These are phyloP conservation scores for Oreochromis mossambicus DNA, from an alignment of 2,797 vertebrate genomes.

Conservation along the genomic window DNA sequence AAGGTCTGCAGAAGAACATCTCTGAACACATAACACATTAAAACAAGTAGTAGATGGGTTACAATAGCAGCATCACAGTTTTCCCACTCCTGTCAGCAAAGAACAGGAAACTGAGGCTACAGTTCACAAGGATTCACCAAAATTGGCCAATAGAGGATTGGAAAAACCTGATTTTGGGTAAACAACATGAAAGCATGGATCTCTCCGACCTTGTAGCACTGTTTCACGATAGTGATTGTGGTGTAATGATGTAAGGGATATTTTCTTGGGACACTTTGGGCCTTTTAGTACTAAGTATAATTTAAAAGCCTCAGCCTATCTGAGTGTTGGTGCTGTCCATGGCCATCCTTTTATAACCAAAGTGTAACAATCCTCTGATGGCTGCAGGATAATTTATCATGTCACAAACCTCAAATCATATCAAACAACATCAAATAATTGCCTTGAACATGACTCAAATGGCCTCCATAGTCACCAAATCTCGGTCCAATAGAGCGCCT, in stretches of 20 bases:
- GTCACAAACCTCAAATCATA: not conserved
- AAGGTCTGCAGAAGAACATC: not conserved
- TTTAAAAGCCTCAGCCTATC: not conserved
- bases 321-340: not conserved
- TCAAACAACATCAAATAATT: not conserved
- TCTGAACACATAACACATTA: not conserved
- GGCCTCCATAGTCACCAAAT: not conserved
- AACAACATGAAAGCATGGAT: not conserved
- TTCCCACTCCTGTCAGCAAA: not conserved
- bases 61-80: not conserved
- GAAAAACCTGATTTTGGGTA: not conserved
- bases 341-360: not conserved
- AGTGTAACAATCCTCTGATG: not conserved
- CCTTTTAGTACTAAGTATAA: not conserved
- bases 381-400: not conserved
- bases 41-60: not conserved
- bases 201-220: not conserved
- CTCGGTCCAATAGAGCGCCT: not conserved
- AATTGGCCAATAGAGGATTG: not conserved
- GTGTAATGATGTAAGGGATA: not conserved
- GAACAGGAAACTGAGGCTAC: not conserved
- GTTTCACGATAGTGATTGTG: not conserved
- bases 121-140: not conserved
- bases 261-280: not conserved
- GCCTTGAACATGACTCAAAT: not conserved